phyloP scores from a whole-genome alignment of 2,888 invertebrate genomes.

The Trichogramma evanescens region DNA sequence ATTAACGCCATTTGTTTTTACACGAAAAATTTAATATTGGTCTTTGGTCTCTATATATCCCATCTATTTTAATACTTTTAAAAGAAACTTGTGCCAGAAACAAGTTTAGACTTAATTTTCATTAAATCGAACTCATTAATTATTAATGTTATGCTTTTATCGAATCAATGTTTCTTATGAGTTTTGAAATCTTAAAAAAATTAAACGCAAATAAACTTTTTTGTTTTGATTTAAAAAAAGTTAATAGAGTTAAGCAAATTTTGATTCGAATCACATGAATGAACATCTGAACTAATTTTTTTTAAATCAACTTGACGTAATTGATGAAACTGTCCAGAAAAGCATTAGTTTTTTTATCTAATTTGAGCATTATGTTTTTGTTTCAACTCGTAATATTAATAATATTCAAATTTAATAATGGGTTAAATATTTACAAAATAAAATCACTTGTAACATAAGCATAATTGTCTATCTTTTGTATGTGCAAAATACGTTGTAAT shows the following conservation, averaged over 20 bases:
- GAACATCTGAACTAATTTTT: no score
- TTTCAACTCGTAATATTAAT: not conserved
- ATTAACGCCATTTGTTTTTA: conserved; percentile 3
- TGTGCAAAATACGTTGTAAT: not conserved
- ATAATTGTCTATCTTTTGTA: not conserved
- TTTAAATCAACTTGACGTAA: not conserved
- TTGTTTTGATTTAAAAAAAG: no score
- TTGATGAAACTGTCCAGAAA: not conserved
- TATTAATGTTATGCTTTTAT: conserved; percentile 6
- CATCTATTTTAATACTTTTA: conserved; percentile 5
- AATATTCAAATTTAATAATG: conserved; percentile 7
- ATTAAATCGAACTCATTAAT: not conserved
- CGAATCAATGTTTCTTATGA: conserved; percentile 6
- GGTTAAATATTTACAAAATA: conserved; percentile 4
- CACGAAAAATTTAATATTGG: not conserved
- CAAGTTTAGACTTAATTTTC: not conserved
- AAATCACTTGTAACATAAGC: conserved; percentile 9
- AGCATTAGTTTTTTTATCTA: not conserved
- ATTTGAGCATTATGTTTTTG: not conserved
- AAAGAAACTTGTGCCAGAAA: not conserved
- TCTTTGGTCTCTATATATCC: conserved; percentile 1
- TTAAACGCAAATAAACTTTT: no score
- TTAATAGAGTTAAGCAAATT: no score
- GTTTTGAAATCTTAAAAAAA: conserved; percentile 6
- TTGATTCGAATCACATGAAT: no score